Evolutionary conservation across 2,888 invertebrate species (phyloP).

Genomic region (Callimorpha dominula): DNA sequence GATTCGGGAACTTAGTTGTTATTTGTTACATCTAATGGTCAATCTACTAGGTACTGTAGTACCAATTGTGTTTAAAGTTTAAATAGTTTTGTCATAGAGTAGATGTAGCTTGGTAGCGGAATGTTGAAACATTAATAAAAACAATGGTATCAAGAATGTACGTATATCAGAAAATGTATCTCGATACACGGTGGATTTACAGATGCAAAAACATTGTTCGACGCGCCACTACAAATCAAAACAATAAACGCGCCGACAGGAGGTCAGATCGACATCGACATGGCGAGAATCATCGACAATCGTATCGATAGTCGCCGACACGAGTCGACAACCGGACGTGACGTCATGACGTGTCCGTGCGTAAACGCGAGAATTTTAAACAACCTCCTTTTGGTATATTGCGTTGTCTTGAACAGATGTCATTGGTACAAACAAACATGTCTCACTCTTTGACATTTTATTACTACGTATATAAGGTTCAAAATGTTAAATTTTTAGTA

Average conservation of each 20-base stretch:
- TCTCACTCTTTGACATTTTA: conserved; percentile 62
- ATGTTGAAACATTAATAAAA: background rate
- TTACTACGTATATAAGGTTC: conserved; percentile 61
- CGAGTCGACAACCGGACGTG: conserved; percentile 78
- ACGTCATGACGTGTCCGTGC: conserved; percentile 75
- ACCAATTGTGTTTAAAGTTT: conserved; percentile 14
- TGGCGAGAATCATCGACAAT: conserved; percentile 70
- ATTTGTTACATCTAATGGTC: conserved; percentile 55
- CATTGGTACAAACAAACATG: conserved; percentile 70
- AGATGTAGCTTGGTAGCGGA: background rate
- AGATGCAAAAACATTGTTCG: conserved; percentile 71
- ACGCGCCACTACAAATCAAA: conserved; percentile 79
- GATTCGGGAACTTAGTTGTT: conserved; percentile 61
- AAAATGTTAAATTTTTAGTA: conserved; percentile 51
- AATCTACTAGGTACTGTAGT: conserved; percentile 34
- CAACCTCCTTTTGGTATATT: conserved; percentile 80
- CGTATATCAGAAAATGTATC: conserved; percentile 2
- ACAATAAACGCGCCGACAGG: conserved; percentile 82
- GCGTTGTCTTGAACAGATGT: conserved; percentile 78
- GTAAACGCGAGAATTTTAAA: conserved; percentile 85
- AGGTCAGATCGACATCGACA: conserved; percentile 78
- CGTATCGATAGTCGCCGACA: conserved; percentile 65
- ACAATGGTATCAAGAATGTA: background rate
- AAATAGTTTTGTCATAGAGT: background rate
- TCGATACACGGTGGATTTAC: conserved; percentile 56